These are phyloP conservation scores for Calliopsis andreniformis DNA, from an alignment of 1,140 invertebrate genomes.

Conservation along the genomic window DNA sequence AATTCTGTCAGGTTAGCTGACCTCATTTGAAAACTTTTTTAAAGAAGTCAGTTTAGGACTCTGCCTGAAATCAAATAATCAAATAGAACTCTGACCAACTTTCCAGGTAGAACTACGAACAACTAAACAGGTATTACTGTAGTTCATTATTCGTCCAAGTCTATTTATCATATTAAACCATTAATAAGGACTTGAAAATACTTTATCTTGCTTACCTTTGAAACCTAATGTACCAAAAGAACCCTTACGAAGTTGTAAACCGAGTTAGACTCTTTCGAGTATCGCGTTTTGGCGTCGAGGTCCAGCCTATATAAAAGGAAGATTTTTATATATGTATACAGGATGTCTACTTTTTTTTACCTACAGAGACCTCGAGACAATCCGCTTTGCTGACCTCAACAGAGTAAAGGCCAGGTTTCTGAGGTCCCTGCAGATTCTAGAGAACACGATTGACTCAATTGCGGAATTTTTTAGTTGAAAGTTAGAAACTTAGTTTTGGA, in stretches of 20 bases:
- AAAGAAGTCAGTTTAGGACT: no score
- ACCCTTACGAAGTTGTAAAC: constrained; percentile 21
- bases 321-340: no score
- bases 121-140: no score
- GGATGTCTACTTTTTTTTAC: no score
- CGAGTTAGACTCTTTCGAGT: constrained; percentile 42
- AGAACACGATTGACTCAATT: constrained; percentile 46
- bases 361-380: constrained; percentile 58
- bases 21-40: no score
- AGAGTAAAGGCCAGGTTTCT: constrained; percentile 59
- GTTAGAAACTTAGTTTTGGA: constrained; percentile 7
- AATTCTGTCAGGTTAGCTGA: no score
- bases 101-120: no score
- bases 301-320: constrained; percentile 60
- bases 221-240: constrained; percentile 42
- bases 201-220: constrained; percentile 16
- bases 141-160: constrained; percentile 8
- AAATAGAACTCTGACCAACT: no score
- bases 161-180: constrained; percentile 21
- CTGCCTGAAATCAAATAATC: no score
- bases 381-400: constrained; percentile 55
- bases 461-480: constrained; percentile 30
- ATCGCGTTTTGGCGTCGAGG: constrained; percentile 18
- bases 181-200: constrained; percentile 34
- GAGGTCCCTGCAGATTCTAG: constrained; percentile 48